A percentile compares a stretch with the other conserved stretches of the same genome.
Conservation (phyloP, 2,113 vertebrate species). For the Microtus richardsoni region DNA sequence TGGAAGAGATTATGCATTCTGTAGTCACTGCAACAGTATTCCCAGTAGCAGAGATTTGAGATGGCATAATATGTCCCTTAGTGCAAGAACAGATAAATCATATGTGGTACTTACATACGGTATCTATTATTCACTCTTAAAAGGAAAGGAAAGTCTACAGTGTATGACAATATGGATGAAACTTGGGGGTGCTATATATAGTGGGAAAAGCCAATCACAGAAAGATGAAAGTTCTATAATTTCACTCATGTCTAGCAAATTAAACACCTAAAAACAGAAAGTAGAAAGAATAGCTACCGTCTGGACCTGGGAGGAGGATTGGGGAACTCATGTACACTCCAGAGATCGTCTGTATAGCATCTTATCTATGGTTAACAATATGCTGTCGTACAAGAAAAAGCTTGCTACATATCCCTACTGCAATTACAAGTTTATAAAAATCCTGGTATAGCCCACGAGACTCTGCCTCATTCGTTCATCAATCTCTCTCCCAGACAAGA, state of each 20-base stretch:
- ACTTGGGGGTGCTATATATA: neutral
- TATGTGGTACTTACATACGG: neutral
- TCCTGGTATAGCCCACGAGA: too few relatives aligned
- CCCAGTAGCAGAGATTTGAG: neutral
- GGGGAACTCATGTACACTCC: too few relatives aligned
- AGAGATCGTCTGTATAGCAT: neutral
- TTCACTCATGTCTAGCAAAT: neutral
- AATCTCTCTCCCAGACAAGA: neutral
- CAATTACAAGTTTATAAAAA: neutral
- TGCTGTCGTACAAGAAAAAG: neutral
- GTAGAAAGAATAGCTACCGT: neutral
- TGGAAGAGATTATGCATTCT: neutral
- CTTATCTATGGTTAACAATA: neutral
- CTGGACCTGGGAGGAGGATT: neutral
- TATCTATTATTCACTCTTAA: neutral
- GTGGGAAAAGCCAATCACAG: neutral
- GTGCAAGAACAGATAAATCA: neutral
- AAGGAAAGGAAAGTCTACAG: neutral
- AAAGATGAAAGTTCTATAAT: neutral
- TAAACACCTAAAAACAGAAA: neutral
- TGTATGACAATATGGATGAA: neutral
- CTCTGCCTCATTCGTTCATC: neutral
- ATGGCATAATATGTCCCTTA: neutral
- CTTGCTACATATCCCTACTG: neutral
- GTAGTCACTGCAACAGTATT: neutral